Conservation (phyloP, 1,140 invertebrate species). For the Pachypeltis micranthus region DNA sequence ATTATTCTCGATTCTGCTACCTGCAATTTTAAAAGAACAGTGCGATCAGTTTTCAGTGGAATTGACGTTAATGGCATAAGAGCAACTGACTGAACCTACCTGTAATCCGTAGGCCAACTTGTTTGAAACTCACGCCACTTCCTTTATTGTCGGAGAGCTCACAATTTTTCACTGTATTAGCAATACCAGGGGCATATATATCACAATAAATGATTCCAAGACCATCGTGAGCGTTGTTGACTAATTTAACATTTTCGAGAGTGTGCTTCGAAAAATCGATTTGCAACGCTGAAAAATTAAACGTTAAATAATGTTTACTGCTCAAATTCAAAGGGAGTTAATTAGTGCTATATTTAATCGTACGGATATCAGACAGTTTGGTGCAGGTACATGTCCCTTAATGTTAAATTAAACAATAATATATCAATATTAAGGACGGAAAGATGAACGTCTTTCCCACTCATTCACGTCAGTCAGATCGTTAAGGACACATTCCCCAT, state of each 20-base stretch:
- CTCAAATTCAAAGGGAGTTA: too few relatives aligned
- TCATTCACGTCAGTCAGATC: too few relatives aligned
- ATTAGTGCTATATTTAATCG: too few relatives aligned
- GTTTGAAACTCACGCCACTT: slow-evolving; percentile 79
- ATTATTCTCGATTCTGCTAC: slow-evolving; percentile 63
- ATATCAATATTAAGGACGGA: too few relatives aligned
- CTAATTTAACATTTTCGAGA: slow-evolving; percentile 66
- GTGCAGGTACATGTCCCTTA: too few relatives aligned
- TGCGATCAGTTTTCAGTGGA: not conserved
- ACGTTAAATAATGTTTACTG: too few relatives aligned
- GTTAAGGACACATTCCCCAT: too few relatives aligned
- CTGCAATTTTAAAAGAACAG: slow-evolving; percentile 11
- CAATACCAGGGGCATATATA: slow-evolving; percentile 69
- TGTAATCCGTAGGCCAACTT: slow-evolving; percentile 67
- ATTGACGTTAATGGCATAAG: not conserved
- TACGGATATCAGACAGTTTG: too few relatives aligned
- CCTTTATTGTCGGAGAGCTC: slow-evolving; percentile 77
- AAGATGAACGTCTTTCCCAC: too few relatives aligned
- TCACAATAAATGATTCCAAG: slow-evolving; percentile 80
- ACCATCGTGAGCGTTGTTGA: slow-evolving; percentile 76
- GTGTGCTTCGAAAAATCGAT: slow-evolving; percentile 92
- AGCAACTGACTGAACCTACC: slow-evolving; percentile 32
- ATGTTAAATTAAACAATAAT: too few relatives aligned
- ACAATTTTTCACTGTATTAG: slow-evolving; percentile 76
- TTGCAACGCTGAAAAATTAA: slow-evolving; percentile 74